A percentile compares a stretch with the other conserved stretches of the same genome.
Conservation (phyloP, 2,113 vertebrate genomes). For the Regulus satrapa region DNA sequence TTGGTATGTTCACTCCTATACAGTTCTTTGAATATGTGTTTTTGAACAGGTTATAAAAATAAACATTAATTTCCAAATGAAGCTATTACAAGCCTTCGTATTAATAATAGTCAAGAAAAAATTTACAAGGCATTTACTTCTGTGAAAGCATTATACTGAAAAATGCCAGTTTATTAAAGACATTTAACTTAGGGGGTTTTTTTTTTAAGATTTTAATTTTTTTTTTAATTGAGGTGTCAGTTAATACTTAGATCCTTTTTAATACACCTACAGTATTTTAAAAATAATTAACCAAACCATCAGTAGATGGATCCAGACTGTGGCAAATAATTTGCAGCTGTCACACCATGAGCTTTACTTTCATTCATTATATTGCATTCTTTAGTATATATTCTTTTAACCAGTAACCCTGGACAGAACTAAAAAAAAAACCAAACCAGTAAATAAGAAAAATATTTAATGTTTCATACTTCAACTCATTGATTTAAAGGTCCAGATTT, state of each 20-base stretch:
- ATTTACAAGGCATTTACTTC: neutral
- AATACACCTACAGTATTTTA: neutral
- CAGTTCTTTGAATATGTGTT: neutral
- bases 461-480: neutral
- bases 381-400: neutral
- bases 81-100: neutral
- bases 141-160: neutral
- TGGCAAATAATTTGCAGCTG: neutral
- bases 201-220: neutral
- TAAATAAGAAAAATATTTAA: neutral
- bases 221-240: neutral
- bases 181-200: neutral
- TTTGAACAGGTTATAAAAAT: neutral
- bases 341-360: neutral
- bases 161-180: neutral
- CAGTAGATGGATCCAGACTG: neutral
- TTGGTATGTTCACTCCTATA: neutral
- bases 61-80: neutral
- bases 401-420: neutral
- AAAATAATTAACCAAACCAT: neutral
- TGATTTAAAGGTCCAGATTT: neutral
- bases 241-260: neutral
- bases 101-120: neutral
- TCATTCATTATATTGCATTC: neutral
- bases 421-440: neutral